Evolutionary conservation across 2,113 vertebrate genomes (phyloP).

Genomic region (Pygoscelis antarcticus): DNA sequence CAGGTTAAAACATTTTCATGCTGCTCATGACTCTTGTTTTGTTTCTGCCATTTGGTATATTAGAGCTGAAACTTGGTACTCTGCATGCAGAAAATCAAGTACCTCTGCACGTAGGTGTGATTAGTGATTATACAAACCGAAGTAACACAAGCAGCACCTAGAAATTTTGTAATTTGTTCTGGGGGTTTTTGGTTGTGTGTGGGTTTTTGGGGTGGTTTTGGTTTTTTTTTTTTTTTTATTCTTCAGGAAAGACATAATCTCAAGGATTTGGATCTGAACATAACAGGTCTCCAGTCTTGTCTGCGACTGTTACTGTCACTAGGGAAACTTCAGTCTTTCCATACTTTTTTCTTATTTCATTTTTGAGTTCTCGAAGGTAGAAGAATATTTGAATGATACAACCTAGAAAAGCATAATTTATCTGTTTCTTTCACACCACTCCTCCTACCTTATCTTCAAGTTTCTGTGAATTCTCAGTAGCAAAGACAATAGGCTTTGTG

Average conservation of each 20-base stretch:
- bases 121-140: not conserved
- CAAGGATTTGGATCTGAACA: not conserved
- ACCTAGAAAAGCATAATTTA: not conserved
- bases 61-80: not conserved
- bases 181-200: not conserved
- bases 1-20: not conserved
- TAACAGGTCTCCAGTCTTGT: not conserved
- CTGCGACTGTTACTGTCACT: not conserved
- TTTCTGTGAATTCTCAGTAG: not conserved
- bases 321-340: not conserved
- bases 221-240: not conserved
- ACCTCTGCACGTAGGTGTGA: not conserved
- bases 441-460: not conserved
- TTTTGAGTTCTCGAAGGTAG: not conserved
- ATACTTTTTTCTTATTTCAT: not conserved
- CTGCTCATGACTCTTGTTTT: not conserved
- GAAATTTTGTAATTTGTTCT: not conserved
- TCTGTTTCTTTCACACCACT: not conserved
- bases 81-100: not conserved
- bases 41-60: not conserved
- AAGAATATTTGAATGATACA: not conserved
- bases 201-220: not conserved
- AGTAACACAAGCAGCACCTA: not conserved
- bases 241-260: not conserved
- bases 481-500: not conserved